Base-by-base conservation (phyloP, 1,140 invertebrate genomes). In the Aphelenchoides fujianensis region DNA sequence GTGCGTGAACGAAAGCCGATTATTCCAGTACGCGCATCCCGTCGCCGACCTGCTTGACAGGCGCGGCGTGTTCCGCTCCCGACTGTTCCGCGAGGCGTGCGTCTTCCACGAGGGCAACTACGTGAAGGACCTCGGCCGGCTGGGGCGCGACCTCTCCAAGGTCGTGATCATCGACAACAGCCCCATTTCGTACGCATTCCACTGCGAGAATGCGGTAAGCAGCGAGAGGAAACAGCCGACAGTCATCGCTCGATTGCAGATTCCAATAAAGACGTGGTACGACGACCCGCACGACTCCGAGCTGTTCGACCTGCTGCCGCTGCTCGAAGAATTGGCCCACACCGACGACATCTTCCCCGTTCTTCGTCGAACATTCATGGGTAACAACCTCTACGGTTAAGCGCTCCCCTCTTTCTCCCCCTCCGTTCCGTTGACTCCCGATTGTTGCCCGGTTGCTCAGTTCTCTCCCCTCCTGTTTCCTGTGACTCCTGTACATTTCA, bases 131-230 rank as follows among this genome's bases (percentile, higher is more conserved):
- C 89, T 99, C 77, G 95, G 95, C 88, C 92, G 94, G 85, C 88
- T 99, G 75, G 97, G 97, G 53, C 89, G 97, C 75, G 94, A 97
- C 87, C 89, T 98, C 82, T 90, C 93, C 80, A 91, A 94, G 87
- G 94, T 98, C 83, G 91, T 98, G 82, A 99, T 99, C 84, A 92
- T 99, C 74, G 97, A 99, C 88, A 99, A 99, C 88, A 98, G 95
- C 80, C 96, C 96, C 79, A 95, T 94, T 81, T 97, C 94, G 71
- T 99, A 98, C 88, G 95, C 97, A 88, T 99, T 99, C 90, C 97
- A 99, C 90, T 95, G 96, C 85, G 93, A 98, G 86, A 98, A 98
- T 89, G 95, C 96, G 85, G 95, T 98, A 88, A 92, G 92, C 32
- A 23, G 35, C 12, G 19, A 34, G 1, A 61, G 16, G n/a, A n/a